Evolutionary conservation across 1,140 invertebrate genomes (phyloP).

Genomic region (Chlorops oryzae): DNA sequence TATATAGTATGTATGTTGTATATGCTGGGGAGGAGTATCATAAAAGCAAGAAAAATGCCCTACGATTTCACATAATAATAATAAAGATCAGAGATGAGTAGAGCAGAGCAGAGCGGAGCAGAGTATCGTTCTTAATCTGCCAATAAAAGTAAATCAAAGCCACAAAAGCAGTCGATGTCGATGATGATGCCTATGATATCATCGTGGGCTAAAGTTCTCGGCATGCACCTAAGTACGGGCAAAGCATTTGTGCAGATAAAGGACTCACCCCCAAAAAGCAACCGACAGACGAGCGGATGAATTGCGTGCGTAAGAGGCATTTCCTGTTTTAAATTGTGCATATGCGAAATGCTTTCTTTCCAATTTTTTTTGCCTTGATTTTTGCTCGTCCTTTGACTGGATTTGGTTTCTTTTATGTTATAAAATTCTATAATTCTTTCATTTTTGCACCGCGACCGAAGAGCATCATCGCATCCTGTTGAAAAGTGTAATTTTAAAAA

Average conservation of each 20-base stretch:
- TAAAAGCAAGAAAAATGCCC: too few species aligned
- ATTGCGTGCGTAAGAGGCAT: conserved; percentile 25
- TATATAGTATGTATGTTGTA: too few species aligned
- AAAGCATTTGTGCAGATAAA: too few species aligned
- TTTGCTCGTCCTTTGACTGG: neutral
- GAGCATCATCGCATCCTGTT: too few species aligned
- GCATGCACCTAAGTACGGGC: too few species aligned
- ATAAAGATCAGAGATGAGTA: conserved; percentile 8
- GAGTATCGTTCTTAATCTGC: conserved; percentile 42
- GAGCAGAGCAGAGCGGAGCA: too few species aligned
- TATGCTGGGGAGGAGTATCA: too few species aligned
- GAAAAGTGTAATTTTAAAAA: conserved; percentile 47
- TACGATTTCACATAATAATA: too few species aligned
- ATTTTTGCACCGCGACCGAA: neutral
- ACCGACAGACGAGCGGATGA: neutral
- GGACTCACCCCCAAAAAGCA: neutral
- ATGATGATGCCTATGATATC: too few species aligned
- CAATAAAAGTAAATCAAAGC: conserved; percentile 46
- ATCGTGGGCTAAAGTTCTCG: too few species aligned
- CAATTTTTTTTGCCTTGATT: neutral
- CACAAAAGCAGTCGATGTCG: conserved; percentile 1
- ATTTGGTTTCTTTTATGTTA: neutral
- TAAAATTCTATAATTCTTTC: conserved; percentile 2
- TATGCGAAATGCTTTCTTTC: neutral
- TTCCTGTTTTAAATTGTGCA: conserved; percentile 45